Base-by-base conservation (phyloP, 2,113 vertebrate genomes). In the Istiophorus platypterus region DNA sequence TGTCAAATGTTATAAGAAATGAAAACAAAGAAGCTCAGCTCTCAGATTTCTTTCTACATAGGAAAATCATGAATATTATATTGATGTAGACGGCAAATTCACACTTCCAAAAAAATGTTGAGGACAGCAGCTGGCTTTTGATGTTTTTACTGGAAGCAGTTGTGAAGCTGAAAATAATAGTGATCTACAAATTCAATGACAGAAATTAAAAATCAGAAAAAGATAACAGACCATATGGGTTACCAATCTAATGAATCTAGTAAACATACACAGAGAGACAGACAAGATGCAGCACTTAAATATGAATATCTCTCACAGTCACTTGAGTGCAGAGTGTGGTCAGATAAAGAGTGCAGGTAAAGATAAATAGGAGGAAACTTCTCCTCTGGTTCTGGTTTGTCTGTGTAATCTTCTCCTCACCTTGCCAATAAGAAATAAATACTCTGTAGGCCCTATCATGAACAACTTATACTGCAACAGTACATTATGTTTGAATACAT, bases 361-460 rank as follows among this genome's bases (percentile, higher is more conserved):
- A 69, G 10, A 59, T 27, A 31, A 57, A 26, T 66, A 78, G 72
- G 49, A 62, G 54, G 54, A 57, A 20, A 68, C 49, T 13, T 5
- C 62, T 63, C 68, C 51, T 34, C 31, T 34, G 31, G 31, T 34
- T 75, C 24, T 77, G 72, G 57, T 81, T 81, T 81, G 27, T 62
- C 49, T 78, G 86, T 84, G 37, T 90, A 86, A 77, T 81, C 87
- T 89, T 85, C 85, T 90, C 89, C 85, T 63, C 10, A 42, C 7
- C 1, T 34, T 7, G 67, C 34, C 64, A 69, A 59, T 76, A 14
- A 79, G 1, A 63, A 47, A 57, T 58, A 17, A 26, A 42, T 14
- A 31, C 12, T 12, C 0, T 2, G 11, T 1, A 3, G 11, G 10
- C 34, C 26, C 57, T 47, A 42, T 42, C 41, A 42, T 42, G 41